These are phyloP conservation scores for Poeciliopsis infans DNA, from an alignment of 2,797 vertebrate genomes.

Conservation along the genomic window DNA sequence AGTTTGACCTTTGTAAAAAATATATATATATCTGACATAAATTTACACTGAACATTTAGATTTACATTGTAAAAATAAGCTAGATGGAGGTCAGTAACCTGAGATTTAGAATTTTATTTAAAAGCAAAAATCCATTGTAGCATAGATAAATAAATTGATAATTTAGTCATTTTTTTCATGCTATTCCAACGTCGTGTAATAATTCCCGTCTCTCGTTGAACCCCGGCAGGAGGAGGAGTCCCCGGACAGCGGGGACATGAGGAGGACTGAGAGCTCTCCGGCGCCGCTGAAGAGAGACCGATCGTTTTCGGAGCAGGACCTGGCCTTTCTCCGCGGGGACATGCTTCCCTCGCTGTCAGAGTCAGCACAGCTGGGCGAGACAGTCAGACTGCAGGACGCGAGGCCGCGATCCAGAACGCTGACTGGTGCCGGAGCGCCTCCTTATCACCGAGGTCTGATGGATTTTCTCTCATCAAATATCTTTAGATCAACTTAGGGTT, in stretches of 20 bases:
- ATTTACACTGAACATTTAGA: background rate
- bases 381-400: constrained; percentile 49
- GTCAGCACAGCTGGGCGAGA: constrained; percentile 31
- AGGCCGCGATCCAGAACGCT: constrained; percentile 81
- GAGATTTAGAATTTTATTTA: background rate
- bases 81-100: background rate
- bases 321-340: constrained; percentile 85
- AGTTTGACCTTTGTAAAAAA: background rate
- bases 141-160: background rate
- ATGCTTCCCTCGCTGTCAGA: constrained; percentile 63
- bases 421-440: constrained; percentile 48
- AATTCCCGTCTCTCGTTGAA: background rate
- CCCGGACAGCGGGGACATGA: constrained; percentile 77
- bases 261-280: constrained; percentile 71
- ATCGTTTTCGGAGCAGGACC: constrained; percentile 95
- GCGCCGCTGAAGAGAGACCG: constrained; percentile 88
- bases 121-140: background rate
- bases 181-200: background rate
- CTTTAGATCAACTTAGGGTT: no score
- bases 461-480: background rate
- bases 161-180: background rate
- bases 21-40: background rate
- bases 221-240: constrained; percentile 90
- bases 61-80: background rate
- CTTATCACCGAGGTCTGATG: constrained; percentile 72